These are phyloP conservation scores for Crypturellus tataupa DNA, from an alignment of 2,797 vertebrate species.

Conservation along the genomic window DNA sequence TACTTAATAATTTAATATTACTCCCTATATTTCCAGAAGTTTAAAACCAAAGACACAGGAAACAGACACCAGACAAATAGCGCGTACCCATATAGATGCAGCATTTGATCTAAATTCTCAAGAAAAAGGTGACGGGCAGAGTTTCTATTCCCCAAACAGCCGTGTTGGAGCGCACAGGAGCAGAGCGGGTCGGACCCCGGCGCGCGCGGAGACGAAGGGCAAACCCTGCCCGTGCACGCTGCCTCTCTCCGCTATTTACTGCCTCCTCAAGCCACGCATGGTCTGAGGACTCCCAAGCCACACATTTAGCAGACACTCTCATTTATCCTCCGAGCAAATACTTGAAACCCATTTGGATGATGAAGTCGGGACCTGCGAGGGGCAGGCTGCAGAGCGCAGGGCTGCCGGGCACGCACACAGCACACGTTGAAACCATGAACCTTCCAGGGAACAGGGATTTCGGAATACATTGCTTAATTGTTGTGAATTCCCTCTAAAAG, in stretches of 20 bases:
- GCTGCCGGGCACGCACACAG: no score
- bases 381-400: no score
- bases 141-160: neutral
- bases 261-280: fast-evolving
- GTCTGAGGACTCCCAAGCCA: neutral
- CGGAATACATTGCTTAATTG: neutral
- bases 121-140: neutral
- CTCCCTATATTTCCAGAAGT: neutral
- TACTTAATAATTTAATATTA: neutral
- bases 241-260: neutral
- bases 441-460: neutral
- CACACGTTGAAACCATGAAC: fast-evolving
- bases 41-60: neutral
- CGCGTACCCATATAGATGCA: neutral
- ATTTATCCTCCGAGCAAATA: neutral
- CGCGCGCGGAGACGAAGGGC: neutral
- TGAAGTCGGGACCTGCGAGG: no score
- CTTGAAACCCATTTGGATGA: neutral
- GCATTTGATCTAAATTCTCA: neutral
- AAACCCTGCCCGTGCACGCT: neutral
- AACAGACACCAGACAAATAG: fast-evolving
- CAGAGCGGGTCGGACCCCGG: fast-evolving
- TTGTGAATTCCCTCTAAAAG: neutral
- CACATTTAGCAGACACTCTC: fast-evolving
- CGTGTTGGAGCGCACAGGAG: fast-evolving